These are phyloP conservation scores for Microtus pennsylvanicus DNA, from an alignment of 2,113 vertebrate genomes.

Conservation along the genomic window DNA sequence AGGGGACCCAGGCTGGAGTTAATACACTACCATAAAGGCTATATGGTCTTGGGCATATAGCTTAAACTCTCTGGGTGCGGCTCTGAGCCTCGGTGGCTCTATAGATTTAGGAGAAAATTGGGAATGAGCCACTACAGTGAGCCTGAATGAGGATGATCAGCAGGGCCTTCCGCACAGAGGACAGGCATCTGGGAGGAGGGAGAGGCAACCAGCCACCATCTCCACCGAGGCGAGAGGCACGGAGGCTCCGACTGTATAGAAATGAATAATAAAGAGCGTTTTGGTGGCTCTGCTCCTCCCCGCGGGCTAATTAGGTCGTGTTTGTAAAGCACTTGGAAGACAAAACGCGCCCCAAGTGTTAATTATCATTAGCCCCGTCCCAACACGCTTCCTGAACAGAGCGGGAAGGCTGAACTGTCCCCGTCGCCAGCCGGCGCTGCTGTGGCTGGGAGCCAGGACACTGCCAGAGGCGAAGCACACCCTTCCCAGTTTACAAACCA, in stretches of 20 bases:
- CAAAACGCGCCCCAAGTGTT: slow-evolving; percentile 75
- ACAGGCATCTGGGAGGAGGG: neutral
- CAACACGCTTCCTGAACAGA: neutral
- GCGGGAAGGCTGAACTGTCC: neutral
- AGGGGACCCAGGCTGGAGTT: neutral
- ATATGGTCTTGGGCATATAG: neutral
- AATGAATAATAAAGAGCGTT: slow-evolving; percentile 69
- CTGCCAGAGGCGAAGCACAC: too few relatives aligned
- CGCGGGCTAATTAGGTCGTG: slow-evolving; percentile 77
- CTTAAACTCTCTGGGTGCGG: neutral
- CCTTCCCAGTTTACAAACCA: neutral
- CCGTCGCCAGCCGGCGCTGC: neutral
- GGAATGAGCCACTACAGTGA: neutral
- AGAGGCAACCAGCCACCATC: neutral
- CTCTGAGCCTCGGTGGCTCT: neutral
- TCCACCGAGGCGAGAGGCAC: fast-evolving
- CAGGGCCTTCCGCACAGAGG: fast-evolving
- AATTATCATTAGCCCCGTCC: slow-evolving; percentile 73
- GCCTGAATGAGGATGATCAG: neutral
- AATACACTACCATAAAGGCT: neutral
- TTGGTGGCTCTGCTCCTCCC: slow-evolving; percentile 68
- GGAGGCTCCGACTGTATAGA: neutral
- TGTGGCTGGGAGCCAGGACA: fast-evolving
- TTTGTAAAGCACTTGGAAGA: slow-evolving; percentile 81
- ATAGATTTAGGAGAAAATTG: neutral